Conservation (phyloP, 2,888 invertebrate genomes). For the Perizoma flavofasciatum region DNA sequence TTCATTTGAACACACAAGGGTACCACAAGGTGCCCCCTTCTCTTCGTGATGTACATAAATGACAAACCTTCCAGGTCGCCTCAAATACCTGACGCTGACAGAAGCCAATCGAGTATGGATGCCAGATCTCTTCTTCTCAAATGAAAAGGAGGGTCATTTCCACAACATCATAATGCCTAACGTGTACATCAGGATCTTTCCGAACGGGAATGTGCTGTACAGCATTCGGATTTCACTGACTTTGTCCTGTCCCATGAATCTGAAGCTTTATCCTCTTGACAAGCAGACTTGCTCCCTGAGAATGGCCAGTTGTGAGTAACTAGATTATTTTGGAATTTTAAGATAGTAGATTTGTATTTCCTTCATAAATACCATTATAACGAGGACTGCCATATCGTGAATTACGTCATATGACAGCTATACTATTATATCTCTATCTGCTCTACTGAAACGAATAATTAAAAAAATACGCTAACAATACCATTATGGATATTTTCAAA, state of each 20-base stretch:
- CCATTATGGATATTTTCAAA: too few relatives aligned
- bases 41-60: neutral
- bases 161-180: slow-evolving; percentile 99
- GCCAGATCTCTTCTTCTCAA: slow-evolving; percentile 99
- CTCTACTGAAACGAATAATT: too few relatives aligned
- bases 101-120: slow-evolving; percentile 99
- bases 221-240: slow-evolving; percentile 98
- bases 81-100: slow-evolving; percentile 96
- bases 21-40: neutral
- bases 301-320: slow-evolving; percentile 98
- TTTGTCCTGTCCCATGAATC: slow-evolving; percentile 98
- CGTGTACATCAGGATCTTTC: slow-evolving; percentile 98
- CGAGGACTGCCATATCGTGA: too few relatives aligned
- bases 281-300: slow-evolving; percentile 96
- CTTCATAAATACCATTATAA: too few relatives aligned
- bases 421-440: too few relatives aligned
- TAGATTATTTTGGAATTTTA: neutral
- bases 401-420: too few relatives aligned
- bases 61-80: slow-evolving; percentile 84
- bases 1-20: too few relatives aligned
- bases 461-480: too few relatives aligned
- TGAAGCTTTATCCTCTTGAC: slow-evolving; percentile 98
- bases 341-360: too few relatives aligned
- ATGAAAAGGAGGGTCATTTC: slow-evolving; percentile 98
- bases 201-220: slow-evolving; percentile 97